Evolutionary conservation across 64 coral and sea anemone species (phyloP).

Genomic region (Astreopora myriophthalma): DNA sequence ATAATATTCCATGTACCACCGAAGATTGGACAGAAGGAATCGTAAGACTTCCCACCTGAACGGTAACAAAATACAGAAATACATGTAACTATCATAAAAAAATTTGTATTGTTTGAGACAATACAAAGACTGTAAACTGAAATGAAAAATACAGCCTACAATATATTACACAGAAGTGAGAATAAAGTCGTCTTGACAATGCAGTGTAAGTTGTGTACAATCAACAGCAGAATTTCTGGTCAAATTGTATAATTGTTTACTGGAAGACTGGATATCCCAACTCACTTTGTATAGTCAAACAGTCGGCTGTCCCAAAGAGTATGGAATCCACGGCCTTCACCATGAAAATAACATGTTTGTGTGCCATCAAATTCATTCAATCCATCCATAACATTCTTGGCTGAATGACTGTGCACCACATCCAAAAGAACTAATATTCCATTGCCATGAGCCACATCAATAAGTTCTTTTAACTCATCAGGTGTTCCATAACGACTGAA

Average conservation of each 20-base stretch:
- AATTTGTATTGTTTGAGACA: too few relatives aligned
- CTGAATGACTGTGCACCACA: conserved; percentile 93
- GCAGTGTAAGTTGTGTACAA: too few relatives aligned
- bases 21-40: conserved; percentile 94
- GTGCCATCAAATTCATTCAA: conserved; percentile 97
- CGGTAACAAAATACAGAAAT: neutral
- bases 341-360: conserved; percentile 90
- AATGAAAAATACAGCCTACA: too few relatives aligned
- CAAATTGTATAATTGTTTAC: too few relatives aligned
- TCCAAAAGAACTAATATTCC: conserved; percentile 94
- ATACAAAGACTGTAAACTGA: too few relatives aligned
- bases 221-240: too few relatives aligned
- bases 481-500: conserved; percentile 96
- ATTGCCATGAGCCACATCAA: conserved; percentile 89
- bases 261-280: too few relatives aligned
- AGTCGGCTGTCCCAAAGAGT: conserved; percentile 92
- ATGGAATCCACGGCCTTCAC: conserved; percentile 66
- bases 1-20: conserved; percentile 93
- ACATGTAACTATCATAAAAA: too few relatives aligned
- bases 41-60: conserved; percentile 92
- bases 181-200: too few relatives aligned
- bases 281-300: conserved; percentile 98
- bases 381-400: conserved; percentile 98
- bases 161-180: too few relatives aligned
- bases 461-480: conserved; percentile 90